Percentiles rank a stretch among this genome's conserved stretches.
These are phyloP conservation scores for Hymenochirus boettgeri DNA, from an alignment of 2,113 vertebrate species.

Conservation along the genomic window DNA sequence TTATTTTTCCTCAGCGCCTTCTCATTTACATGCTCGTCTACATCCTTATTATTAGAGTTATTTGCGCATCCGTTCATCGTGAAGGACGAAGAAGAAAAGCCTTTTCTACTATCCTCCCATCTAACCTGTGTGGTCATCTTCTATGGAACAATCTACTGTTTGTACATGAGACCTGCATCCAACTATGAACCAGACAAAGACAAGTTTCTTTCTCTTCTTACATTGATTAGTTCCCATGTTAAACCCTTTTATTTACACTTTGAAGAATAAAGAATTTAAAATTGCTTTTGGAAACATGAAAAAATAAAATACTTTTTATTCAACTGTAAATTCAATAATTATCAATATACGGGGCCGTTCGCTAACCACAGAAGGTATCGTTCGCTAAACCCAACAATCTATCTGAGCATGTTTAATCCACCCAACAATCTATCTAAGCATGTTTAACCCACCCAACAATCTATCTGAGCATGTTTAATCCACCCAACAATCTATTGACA, in stretches of 20 bases:
- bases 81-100: not conserved
- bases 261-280: no score
- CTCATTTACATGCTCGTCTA: not conserved
- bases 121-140: slow-evolving; percentile 12
- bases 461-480: no score
- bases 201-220: slow-evolving; percentile 12
- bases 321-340: no score
- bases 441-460: no score
- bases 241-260: slow-evolving; percentile 36
- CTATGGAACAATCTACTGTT: slow-evolving; percentile 13
- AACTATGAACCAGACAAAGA: slow-evolving; percentile 16
- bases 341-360: no score
- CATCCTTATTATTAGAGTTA: not conserved
- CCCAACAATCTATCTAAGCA: no score
- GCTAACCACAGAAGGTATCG: no score
- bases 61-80: not conserved
- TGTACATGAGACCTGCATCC: slow-evolving; percentile 12
- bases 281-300: no score
- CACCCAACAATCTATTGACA: no score
- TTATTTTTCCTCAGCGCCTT: not conserved
- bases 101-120: slow-evolving; percentile 43
- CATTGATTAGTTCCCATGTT: slow-evolving; percentile 11
- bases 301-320: no score
- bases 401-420: no score
- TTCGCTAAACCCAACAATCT: no score